phyloP scores from a whole-genome alignment of 2,113 vertebrate genomes.

The Glaucidium brasilianum region DNA sequence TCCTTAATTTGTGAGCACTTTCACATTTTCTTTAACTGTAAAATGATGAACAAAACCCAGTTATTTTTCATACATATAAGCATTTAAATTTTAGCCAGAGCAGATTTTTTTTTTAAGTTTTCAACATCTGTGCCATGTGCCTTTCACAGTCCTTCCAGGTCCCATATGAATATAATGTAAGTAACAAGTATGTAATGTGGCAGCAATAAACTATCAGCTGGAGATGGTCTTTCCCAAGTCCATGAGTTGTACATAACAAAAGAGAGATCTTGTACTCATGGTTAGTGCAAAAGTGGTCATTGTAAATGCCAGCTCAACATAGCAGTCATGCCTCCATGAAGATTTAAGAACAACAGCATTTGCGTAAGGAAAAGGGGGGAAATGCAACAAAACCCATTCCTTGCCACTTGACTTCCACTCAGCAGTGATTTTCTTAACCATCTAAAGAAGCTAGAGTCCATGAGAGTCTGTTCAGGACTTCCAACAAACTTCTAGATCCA shows the following conservation, averaged over 20 bases:
- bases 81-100: neutral
- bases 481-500: neutral
- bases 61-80: neutral
- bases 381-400: neutral
- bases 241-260: neutral
- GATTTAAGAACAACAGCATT: neutral
- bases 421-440: neutral
- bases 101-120: neutral
- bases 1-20: neutral
- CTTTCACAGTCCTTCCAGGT: neutral
- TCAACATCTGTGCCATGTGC: neutral
- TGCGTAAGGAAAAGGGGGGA: neutral
- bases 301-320: neutral
- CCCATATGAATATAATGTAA: neutral
- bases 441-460: neutral
- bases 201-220: neutral
- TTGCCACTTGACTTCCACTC: neutral
- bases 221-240: rapidly evolving
- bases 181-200: neutral
- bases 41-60: neutral
- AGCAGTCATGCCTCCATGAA: neutral
- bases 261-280: neutral
- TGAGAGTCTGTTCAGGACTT: neutral
- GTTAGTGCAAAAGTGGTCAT: neutral
- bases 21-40: neutral